These are phyloP conservation scores for Clarias gariepinus DNA, from an alignment of 2,113 vertebrate species.

Conservation along the genomic window DNA sequence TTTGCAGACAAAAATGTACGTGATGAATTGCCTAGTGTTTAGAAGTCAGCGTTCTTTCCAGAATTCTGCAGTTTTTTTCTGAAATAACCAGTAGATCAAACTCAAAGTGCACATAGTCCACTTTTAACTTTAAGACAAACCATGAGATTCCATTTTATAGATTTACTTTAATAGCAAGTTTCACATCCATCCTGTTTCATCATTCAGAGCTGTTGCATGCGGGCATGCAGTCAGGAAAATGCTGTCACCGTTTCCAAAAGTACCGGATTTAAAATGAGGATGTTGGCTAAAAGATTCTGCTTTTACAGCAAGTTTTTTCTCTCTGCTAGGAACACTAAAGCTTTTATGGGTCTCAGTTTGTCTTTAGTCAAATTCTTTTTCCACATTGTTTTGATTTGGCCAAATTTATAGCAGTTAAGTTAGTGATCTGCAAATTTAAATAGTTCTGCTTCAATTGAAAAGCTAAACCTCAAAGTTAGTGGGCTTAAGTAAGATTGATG, in stretches of 20 bases:
- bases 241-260: conserved; percentile 46
- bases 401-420: neutral
- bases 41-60: neutral
- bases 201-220: neutral
- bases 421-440: neutral
- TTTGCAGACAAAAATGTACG: neutral
- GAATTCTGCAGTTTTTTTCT: neutral
- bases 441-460: neutral
- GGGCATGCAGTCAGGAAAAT: conserved; percentile 46
- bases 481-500: neutral
- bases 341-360: neutral
- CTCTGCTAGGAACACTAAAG: neutral
- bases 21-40: neutral
- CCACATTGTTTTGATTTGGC: neutral
- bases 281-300: conserved; percentile 20
- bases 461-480: too few species aligned
- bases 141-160: neutral
- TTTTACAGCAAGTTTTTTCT: conserved; percentile 14
- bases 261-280: conserved; percentile 21
- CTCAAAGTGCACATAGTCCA: neutral
- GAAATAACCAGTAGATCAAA: neutral
- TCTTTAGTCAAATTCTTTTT: neutral
- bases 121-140: neutral
- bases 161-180: neutral
- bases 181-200: neutral